These are phyloP conservation scores for Euzophera pinguis DNA, from an alignment of 2,888 invertebrate genomes.

Conservation along the genomic window DNA sequence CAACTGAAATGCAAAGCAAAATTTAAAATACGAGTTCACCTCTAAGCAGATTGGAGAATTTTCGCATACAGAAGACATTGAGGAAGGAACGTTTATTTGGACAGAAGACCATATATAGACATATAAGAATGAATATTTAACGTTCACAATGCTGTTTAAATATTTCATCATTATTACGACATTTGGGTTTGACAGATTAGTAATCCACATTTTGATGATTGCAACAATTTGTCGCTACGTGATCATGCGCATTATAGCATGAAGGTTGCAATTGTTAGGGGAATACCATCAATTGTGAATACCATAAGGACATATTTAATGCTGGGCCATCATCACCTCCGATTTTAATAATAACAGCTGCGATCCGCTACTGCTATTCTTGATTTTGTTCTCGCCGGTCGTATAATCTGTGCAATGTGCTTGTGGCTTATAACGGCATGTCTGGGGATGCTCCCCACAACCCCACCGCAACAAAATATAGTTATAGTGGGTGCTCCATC, in stretches of 20 bases:
- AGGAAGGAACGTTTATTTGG: no score
- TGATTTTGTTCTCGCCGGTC: constrained; percentile 14
- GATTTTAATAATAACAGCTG: constrained; percentile 32
- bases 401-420: constrained; percentile 49
- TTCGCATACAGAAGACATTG: no score
- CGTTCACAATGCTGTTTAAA: no score
- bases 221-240: constrained; percentile 69
- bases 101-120: no score
- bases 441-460: constrained; percentile 60
- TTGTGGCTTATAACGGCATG: constrained; percentile 74
- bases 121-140: no score
- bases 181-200: constrained; percentile 50
- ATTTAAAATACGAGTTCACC: no score
- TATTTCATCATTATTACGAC: constrained; percentile 40
- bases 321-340: constrained; percentile 47
- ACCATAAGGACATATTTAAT: constrained; percentile 66
- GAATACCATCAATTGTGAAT: constrained; percentile 61
- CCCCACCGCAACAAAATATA: constrained; percentile 33
- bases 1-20: no score
- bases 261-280: constrained; percentile 73
- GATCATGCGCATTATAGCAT: constrained; percentile 66
- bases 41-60: no score
- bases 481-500: constrained; percentile 58
- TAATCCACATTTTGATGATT: constrained; percentile 68
- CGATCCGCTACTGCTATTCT: constrained; percentile 22